Percentiles rank a stretch among this genome's conserved stretches.
These are phyloP conservation scores for Syrmaticus mikado DNA, from an alignment of 2,113 vertebrate species.

Conservation along the genomic window DNA sequence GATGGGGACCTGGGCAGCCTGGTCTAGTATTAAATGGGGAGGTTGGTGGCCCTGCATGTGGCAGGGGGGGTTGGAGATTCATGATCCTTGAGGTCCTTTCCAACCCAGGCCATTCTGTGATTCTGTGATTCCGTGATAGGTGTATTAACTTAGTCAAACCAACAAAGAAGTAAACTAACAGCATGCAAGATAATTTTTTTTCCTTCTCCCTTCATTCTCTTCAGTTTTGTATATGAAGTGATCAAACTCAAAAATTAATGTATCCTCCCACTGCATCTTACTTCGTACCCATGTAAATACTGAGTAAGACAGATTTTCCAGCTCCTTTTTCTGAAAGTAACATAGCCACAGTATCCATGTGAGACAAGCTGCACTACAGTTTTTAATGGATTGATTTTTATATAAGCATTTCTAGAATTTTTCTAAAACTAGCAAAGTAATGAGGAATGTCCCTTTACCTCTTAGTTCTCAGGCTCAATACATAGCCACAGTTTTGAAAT, in stretches of 20 bases:
- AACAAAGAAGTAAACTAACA: conserved; percentile 16
- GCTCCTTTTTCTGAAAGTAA: neutral
- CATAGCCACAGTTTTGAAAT: neutral
- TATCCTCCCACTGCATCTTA: neutral
- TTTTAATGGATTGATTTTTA: neutral
- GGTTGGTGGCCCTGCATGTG: too few species aligned
- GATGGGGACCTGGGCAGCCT: too few species aligned
- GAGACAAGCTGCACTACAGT: neutral
- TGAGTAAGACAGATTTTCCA: neutral
- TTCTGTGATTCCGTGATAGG: neutral
- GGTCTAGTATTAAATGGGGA: too few species aligned
- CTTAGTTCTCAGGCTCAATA: neutral
- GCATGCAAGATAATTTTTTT: neutral
- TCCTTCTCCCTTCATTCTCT: neutral
- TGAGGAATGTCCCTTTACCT: neutral
- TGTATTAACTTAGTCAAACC: neutral
- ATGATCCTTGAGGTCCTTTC: too few species aligned
- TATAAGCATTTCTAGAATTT: neutral
- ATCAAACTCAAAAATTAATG: neutral
- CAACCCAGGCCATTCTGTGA: too few species aligned
- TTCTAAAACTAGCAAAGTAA: neutral
- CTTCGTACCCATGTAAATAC: neutral
- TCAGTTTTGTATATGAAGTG: neutral
- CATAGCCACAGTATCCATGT: neutral
- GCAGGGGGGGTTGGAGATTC: too few species aligned